Conservation (phyloP, 2,888 invertebrate species). For the Exocentrus adspersus region DNA sequence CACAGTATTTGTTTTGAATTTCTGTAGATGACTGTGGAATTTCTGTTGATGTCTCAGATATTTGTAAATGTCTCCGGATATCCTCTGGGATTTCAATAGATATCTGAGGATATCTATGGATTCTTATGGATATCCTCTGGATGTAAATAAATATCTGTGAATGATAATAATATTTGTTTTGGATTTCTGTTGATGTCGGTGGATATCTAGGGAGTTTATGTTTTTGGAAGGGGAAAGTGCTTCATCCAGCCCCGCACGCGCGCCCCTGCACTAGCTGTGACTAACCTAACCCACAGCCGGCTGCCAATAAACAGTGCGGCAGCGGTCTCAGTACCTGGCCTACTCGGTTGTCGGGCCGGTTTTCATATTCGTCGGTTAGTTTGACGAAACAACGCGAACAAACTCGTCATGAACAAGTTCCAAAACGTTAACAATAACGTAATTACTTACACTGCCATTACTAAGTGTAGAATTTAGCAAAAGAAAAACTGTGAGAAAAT, state of each 20-base stretch:
- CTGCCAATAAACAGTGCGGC: slow-evolving; percentile 28
- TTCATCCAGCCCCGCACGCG: slow-evolving; percentile 4
- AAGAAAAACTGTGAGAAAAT: neutral
- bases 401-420: slow-evolving; percentile 7
- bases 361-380: slow-evolving; percentile 5
- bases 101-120: too few species aligned
- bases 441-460: neutral
- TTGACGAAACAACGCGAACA: slow-evolving; percentile 9
- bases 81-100: too few species aligned
- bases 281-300: slow-evolving; percentile 38
- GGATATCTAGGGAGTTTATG: too few species aligned
- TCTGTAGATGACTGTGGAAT: too few species aligned
- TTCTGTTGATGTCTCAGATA: too few species aligned
- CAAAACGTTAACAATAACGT: neutral
- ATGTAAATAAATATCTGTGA: too few species aligned
- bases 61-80: too few species aligned
- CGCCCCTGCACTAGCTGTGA: slow-evolving; percentile 35
- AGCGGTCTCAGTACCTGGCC: slow-evolving; percentile 31
- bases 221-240: too few species aligned
- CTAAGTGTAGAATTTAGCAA: neutral
- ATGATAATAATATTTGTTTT: too few species aligned
- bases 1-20: too few species aligned
- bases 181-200: too few species aligned
- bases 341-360: slow-evolving; percentile 18
- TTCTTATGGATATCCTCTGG: too few species aligned